Evolutionary conservation across 2,797 vertebrate species (phyloP).

Genomic region (Decapterus maruadsi): DNA sequence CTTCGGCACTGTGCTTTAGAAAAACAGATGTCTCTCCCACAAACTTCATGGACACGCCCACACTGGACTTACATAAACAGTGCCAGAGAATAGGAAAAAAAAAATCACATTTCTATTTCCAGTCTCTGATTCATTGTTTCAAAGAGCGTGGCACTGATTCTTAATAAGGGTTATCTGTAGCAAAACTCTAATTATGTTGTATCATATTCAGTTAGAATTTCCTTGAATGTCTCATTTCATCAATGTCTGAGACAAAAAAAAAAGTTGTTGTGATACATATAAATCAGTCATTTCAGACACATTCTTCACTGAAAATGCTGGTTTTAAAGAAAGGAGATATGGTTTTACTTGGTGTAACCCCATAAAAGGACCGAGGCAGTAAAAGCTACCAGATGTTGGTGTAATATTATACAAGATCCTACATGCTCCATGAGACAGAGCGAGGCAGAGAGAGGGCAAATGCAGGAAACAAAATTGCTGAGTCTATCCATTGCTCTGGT

Average conservation of each 20-base stretch:
- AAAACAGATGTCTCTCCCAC: constrained; percentile 79
- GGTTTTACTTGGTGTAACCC: constrained; percentile 62
- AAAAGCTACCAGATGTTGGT: constrained; percentile 82
- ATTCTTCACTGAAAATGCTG: constrained; percentile 38
- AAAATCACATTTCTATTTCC: constrained; percentile 37
- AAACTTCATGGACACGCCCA: constrained; percentile 69
- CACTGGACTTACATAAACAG: constrained; percentile 75
- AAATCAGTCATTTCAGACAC: constrained; percentile 26
- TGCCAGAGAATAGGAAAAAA: constrained; percentile 17
- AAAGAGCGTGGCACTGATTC: constrained; percentile 24
- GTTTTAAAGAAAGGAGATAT: constrained; percentile 38
- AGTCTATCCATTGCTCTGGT: constrained; percentile 64
- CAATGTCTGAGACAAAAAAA: constrained; percentile 30
- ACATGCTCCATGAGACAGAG: constrained; percentile 69
- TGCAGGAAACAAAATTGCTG: constrained; percentile 79
- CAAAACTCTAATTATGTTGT: constrained; percentile 8
- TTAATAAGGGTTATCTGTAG: not conserved
- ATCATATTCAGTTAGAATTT: constrained; percentile 9
- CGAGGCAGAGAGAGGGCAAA: constrained; percentile 68
- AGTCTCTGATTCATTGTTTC: constrained; percentile 27
- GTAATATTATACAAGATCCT: constrained; percentile 81
- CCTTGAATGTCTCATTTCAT: constrained; percentile 26
- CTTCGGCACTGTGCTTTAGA: constrained; percentile 70
- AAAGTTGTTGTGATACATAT: constrained; percentile 1
- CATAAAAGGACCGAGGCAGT: constrained; percentile 73